Percentiles rank a stretch among this genome's conserved stretches.
phyloP scores from a whole-genome alignment of 1,140 invertebrate genomes.

The Aphidius gifuensis region DNA sequence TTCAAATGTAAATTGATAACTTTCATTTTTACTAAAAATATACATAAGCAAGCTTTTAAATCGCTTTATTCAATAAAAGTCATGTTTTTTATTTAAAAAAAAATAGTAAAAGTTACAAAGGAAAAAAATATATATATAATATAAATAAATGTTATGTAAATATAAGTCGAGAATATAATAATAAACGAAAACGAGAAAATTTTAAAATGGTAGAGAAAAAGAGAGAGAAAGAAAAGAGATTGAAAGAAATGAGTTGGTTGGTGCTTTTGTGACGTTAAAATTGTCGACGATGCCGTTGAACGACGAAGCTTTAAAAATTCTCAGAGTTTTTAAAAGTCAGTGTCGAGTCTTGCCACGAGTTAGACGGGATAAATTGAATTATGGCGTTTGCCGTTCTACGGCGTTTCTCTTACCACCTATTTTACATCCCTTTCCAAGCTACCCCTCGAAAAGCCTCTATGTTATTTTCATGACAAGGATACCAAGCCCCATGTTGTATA shows the following conservation, averaged over 20 bases:
- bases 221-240: background rate
- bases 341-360: constrained; percentile 12
- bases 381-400: constrained; percentile 16
- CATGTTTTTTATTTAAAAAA: too few species aligned
- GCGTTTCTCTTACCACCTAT: constrained; percentile 1
- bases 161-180: background rate
- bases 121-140: too few species aligned
- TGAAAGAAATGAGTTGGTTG: background rate
- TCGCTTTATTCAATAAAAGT: too few species aligned
- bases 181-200: background rate
- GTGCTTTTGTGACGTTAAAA: constrained; percentile 4
- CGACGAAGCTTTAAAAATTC: constrained; percentile 13
- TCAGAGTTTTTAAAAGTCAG: constrained; percentile 21
- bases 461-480: too few species aligned
- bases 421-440: too few species aligned
- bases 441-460: too few species aligned
- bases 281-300: constrained; percentile 16
- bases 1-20: background rate
- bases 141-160: background rate
- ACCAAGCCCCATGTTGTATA: too few species aligned
- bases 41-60: too few species aligned
- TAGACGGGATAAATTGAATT: constrained; percentile 21
- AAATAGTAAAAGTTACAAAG: too few species aligned
- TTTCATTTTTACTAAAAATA: background rate
- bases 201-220: background rate